A percentile compares a stretch with the other conserved stretches of the same genome.
Conservation (phyloP, 2,113 vertebrate species). For the Cichladusa arquata region DNA sequence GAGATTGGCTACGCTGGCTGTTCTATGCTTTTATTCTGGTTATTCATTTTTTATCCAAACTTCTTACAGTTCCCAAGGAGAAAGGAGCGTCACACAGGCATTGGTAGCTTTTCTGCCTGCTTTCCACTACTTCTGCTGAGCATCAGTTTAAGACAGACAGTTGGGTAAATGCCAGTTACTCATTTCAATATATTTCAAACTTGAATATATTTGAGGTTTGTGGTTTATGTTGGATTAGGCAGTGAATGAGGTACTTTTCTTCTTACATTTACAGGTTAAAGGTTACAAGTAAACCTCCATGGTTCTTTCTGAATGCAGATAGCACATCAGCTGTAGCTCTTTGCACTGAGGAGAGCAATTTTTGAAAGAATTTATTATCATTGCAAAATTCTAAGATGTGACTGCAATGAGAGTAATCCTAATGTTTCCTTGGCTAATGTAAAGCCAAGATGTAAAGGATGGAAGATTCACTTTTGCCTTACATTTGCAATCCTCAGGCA, state of each 20-base stretch:
- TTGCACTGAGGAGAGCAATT: background rate
- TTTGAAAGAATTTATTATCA: constrained; percentile 16
- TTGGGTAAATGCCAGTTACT: background rate
- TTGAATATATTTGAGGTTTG: background rate
- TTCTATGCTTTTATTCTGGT: background rate
- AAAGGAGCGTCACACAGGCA: background rate
- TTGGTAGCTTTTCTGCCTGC: background rate
- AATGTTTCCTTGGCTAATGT: background rate
- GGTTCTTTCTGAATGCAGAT: background rate
- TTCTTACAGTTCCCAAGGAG: background rate
- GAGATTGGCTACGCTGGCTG: background rate
- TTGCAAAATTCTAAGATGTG: background rate
- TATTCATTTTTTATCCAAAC: background rate
- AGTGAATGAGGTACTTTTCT: background rate
- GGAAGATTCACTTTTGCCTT: constrained; percentile 38
- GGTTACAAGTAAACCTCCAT: background rate
- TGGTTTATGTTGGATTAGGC: background rate
- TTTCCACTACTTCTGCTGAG: background rate
- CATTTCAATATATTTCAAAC: background rate
- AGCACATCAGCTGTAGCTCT: background rate
- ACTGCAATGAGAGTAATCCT: background rate
- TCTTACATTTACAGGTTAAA: background rate
- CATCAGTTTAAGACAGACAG: background rate
- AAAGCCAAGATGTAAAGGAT: background rate
- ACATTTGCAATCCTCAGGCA: background rate